Conservation (phyloP, 2,113 vertebrate species). For the Phalacrocorax carbo region DNA sequence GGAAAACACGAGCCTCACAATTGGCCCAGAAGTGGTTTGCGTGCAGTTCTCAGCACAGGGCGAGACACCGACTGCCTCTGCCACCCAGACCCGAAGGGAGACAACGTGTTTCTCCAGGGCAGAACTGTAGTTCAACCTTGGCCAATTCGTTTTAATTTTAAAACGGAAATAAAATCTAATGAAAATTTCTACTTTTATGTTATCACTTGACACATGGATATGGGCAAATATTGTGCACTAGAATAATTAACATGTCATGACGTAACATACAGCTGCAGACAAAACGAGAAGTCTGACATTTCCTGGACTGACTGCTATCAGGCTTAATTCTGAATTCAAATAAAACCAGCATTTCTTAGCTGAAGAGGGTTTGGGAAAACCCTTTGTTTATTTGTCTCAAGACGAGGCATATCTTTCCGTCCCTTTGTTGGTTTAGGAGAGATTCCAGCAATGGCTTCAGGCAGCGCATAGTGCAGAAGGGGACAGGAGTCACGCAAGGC, state of each 20-base stretch:
- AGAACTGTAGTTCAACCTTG: background rate
- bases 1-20: rapidly evolving
- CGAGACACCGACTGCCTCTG: background rate
- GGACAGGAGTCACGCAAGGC: background rate
- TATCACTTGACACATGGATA: background rate
- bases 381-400: background rate
- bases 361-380: background rate
- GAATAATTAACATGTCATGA: background rate
- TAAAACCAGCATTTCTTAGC: background rate
- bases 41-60: background rate
- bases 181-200: background rate
- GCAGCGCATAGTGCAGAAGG: background rate
- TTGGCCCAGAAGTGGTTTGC: background rate
- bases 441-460: background rate
- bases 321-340: background rate
- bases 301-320: background rate
- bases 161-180: background rate
- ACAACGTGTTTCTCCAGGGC: background rate
- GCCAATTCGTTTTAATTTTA: background rate
- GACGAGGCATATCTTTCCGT: background rate
- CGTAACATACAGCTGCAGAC: background rate
- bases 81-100: rapidly evolving
- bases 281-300: background rate
- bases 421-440: background rate
- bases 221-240: background rate